phyloP scores from a whole-genome alignment of 2,888 invertebrate species.

The Piscicola geometra region DNA sequence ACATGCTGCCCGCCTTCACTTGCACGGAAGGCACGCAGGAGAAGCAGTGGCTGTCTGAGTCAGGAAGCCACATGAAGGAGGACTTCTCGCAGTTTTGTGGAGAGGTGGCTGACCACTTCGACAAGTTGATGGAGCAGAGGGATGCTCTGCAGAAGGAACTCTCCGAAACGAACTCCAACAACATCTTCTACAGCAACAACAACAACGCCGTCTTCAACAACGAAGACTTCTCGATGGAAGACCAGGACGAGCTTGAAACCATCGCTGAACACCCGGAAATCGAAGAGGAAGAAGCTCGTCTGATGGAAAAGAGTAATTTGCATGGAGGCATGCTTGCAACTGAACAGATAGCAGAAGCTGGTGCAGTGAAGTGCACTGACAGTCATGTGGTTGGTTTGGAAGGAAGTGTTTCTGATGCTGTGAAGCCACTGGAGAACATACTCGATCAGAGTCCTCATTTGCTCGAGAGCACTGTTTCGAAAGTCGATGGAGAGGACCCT shows the following conservation, averaged over 20 bases:
- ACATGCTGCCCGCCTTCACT: neutral
- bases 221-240: conserved; percentile 29
- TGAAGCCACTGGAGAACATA: neutral
- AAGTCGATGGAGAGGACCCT: neutral
- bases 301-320: neutral
- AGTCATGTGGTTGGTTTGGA: neutral
- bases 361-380: neutral
- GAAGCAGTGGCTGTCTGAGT: neutral
- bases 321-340: neutral
- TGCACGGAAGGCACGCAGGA: conserved; percentile 10
- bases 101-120: conserved; percentile 22
- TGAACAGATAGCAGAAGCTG: neutral
- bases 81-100: conserved; percentile 27
- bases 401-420: neutral
- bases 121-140: conserved; percentile 22
- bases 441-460: neutral
- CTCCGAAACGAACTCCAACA: conserved; percentile 4
- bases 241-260: conserved; percentile 32
- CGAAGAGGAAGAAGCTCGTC: conserved; percentile 23
- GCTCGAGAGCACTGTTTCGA: neutral
- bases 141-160: conserved; percentile 19
- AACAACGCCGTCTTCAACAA: conserved; percentile 23
- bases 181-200: conserved; percentile 7
- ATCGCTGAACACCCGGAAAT: conserved; percentile 31
- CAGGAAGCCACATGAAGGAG: neutral